Evolutionary conservation across 2,797 vertebrate species (phyloP).

Genomic region (Petrocephalus schoutedeni): DNA sequence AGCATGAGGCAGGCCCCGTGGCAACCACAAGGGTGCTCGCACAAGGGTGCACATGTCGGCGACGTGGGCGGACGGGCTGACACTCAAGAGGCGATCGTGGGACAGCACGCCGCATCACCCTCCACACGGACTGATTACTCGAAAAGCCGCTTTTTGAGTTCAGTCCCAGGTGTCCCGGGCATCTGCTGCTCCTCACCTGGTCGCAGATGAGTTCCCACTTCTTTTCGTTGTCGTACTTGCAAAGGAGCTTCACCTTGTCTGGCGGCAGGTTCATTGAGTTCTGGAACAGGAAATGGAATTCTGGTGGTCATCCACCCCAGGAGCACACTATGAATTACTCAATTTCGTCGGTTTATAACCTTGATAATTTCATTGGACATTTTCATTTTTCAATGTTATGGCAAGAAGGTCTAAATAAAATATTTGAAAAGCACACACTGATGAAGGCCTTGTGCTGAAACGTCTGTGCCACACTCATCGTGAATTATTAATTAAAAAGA

Average conservation of each 20-base stretch:
- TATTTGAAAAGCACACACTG: not conserved
- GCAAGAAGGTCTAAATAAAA: not conserved
- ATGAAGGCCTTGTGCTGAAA: not conserved
- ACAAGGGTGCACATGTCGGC: not conserved
- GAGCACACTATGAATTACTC: not conserved
- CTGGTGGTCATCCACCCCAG: no score
- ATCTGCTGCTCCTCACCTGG: conserved; percentile 56
- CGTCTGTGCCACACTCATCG: not conserved
- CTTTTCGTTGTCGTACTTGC: conserved; percentile 84
- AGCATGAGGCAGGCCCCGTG: not conserved
- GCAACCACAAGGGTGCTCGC: not conserved
- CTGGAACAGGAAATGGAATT: conserved; percentile 48
- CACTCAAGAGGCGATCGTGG: not conserved
- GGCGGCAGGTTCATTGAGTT: conserved; percentile 94
- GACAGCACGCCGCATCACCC: not conserved
- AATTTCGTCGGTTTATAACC: not conserved
- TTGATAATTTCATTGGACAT: not conserved
- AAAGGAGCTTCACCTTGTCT: conserved; percentile 86
- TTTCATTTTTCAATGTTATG: not conserved
- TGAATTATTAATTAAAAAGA: not conserved
- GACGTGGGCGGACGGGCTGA: not conserved
- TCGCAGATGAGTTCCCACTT: conserved; percentile 95
- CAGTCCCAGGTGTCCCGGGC: not conserved
- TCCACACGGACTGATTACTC: not conserved
- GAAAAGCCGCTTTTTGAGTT: not conserved